Evolutionary conservation across 1,140 invertebrate species (phyloP).

Genomic region (Theocolax elegans): DNA sequence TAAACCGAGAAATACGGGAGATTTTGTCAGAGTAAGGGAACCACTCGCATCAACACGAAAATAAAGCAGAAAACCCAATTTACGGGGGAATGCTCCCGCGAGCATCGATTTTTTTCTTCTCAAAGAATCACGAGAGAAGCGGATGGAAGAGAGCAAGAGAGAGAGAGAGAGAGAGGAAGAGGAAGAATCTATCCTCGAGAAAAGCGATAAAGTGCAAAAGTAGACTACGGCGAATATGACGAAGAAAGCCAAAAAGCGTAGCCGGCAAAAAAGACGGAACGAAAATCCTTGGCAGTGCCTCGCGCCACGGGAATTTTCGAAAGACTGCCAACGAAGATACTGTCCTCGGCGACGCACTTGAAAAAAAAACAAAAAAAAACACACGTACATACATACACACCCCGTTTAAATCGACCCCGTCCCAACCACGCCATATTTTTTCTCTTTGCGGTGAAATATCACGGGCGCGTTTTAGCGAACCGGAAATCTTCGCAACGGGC

Average conservation of each 20-base stretch:
- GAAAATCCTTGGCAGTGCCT: slow-evolving; percentile 17
- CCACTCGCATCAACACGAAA: slow-evolving; percentile 11
- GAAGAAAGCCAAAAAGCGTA: not conserved
- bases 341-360: not conserved
- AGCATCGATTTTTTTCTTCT: not conserved
- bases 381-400: not conserved
- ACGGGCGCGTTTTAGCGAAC: not conserved
- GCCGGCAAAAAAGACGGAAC: not conserved
- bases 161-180: not conserved
- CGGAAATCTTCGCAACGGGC: not conserved
- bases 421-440: slow-evolving; percentile 10
- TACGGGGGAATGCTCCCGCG: not conserved
- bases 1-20: too few species aligned
- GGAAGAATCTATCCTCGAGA: slow-evolving; percentile 2
- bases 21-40: too few species aligned
- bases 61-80: slow-evolving; percentile 12
- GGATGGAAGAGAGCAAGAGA: too few species aligned
- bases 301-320: slow-evolving; percentile 22
- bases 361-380: not conserved
- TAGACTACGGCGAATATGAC: slow-evolving; percentile 21
- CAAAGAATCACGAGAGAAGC: too few species aligned
- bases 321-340: slow-evolving; percentile 28
- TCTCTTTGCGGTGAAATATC: not conserved
- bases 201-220: slow-evolving; percentile 20
- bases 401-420: not conserved